These are phyloP conservation scores for Zoanthus sansibaricus DNA, from an alignment of 92 coral and sea anemone species.

Conservation along the genomic window DNA sequence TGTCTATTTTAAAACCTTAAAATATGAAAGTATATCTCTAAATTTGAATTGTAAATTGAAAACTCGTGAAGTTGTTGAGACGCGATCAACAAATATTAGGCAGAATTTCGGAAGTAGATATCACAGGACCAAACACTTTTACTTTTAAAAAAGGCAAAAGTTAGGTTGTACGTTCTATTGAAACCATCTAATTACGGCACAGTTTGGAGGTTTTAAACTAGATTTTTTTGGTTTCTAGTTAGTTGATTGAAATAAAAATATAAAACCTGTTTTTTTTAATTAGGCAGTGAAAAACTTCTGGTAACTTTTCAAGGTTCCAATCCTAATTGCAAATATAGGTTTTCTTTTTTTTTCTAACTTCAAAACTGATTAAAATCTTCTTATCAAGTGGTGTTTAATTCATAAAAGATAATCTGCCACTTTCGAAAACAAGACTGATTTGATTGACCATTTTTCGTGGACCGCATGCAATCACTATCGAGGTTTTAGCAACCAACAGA, in stretches of 20 bases:
- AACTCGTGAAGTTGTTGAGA: not conserved
- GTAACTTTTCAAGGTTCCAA: not conserved
- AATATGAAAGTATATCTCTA: not conserved
- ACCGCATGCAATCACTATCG: not conserved
- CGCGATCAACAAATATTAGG: not conserved
- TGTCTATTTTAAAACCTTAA: not conserved
- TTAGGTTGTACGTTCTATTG: too few relatives aligned
- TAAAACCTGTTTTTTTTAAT: not conserved
- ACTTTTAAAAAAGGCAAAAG: not conserved
- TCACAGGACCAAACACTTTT: not conserved
- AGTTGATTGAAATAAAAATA: not conserved
- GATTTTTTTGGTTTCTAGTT: not conserved
- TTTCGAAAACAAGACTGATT: not conserved
- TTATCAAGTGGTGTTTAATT: not conserved
- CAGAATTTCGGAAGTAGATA: constrained; percentile 2
- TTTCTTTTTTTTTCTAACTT: too few relatives aligned
- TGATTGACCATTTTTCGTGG: not conserved
- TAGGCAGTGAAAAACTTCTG: not conserved
- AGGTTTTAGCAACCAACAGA: not conserved
- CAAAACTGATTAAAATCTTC: not conserved
- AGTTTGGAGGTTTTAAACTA: not conserved
- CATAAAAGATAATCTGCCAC: not conserved
- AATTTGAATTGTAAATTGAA: constrained; percentile 44
- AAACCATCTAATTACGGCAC: not conserved
- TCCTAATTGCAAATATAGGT: not conserved